These are phyloP conservation scores for Platichthys stellatus DNA, from an alignment of 2,113 vertebrate genomes.

Conservation along the genomic window DNA sequence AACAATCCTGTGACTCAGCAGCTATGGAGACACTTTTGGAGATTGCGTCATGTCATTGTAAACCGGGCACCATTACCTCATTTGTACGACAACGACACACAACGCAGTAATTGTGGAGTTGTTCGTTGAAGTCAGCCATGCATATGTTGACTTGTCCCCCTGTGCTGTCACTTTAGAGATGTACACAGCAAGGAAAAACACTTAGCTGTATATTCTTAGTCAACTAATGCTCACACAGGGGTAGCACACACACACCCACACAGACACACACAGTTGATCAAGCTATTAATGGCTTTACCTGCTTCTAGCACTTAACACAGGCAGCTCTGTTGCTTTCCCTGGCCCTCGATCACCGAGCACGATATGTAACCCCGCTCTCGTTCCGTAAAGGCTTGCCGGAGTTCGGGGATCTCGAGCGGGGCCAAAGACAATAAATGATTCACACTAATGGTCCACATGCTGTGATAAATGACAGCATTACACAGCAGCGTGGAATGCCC, in stretches of 20 bases:
- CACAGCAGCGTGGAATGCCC: constrained; percentile 62
- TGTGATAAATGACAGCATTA: constrained; percentile 73
- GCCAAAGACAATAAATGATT: constrained; percentile 74
- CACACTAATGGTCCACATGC: constrained; percentile 65
- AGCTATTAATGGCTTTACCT: constrained; percentile 20
- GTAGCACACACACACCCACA: neutral
- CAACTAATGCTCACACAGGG: neutral
- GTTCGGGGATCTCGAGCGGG: constrained; percentile 36
- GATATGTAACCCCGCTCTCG: constrained; percentile 35
- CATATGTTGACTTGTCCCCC: constrained; percentile 3
- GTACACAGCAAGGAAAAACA: constrained; percentile 53
- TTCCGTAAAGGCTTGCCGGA: constrained; percentile 46
- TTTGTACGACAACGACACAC: constrained; percentile 31
- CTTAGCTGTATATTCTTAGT: constrained; percentile 29
- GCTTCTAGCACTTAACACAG: constrained; percentile 26
- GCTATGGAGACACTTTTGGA: constrained; percentile 11
- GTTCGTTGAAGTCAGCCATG: constrained; percentile 35
- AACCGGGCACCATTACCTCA: constrained; percentile 6
- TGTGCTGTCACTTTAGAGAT: constrained; percentile 41
- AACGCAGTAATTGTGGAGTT: constrained; percentile 39
- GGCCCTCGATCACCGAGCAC: constrained; percentile 25
- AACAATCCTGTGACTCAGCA: constrained; percentile 27
- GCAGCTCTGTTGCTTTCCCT: constrained; percentile 26
- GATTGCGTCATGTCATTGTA: constrained; percentile 19
- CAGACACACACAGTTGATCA: neutral